Percentiles rank a stretch among this genome's conserved stretches.
These are phyloP conservation scores for Drosophila neocordata DNA, from an alignment of 1,140 invertebrate species.

Conservation along the genomic window DNA sequence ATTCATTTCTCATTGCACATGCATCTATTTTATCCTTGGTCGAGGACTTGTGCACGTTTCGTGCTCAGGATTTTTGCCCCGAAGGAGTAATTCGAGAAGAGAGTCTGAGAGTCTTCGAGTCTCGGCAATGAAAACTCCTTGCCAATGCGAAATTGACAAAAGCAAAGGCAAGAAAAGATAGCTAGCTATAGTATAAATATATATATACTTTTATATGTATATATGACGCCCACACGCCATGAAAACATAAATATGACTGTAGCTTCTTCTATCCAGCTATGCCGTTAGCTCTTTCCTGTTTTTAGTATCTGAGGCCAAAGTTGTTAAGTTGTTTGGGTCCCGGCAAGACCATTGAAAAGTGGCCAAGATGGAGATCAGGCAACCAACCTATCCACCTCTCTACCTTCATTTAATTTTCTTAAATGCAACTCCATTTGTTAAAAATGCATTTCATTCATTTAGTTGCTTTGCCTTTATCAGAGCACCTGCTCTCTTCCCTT, in stretches of 20 bases:
- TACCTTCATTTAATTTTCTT: slow-evolving; percentile 43
- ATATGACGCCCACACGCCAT: slow-evolving; percentile 25
- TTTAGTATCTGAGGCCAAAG: slow-evolving; percentile 8
- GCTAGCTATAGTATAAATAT: background rate
- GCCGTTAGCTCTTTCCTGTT: background rate
- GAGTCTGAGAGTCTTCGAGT: slow-evolving; percentile 32
- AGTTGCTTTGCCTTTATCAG: slow-evolving; percentile 61
- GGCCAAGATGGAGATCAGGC: slow-evolving; percentile 22
- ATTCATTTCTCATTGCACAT: slow-evolving; percentile 53
- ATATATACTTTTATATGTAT: slow-evolving; percentile 11
- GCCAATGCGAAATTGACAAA: slow-evolving; percentile 55
- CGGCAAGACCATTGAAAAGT: slow-evolving; percentile 21
- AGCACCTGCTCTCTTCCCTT: slow-evolving; percentile 37
- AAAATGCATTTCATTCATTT: slow-evolving; percentile 30
- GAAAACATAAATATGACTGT: slow-evolving; percentile 48
- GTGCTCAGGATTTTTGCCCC: slow-evolving; percentile 50
- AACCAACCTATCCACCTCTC: slow-evolving; percentile 11
- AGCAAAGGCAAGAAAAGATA: slow-evolving; percentile 10
- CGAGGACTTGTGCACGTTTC: slow-evolving; percentile 48
- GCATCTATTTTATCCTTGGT: slow-evolving; percentile 38
- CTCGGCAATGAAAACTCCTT: slow-evolving; percentile 56
- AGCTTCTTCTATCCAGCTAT: background rate
- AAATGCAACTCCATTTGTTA: slow-evolving; percentile 41
- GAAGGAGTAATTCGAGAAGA: slow-evolving; percentile 45
- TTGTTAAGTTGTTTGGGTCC: slow-evolving; percentile 51